Conservation (phyloP, 2,113 vertebrate genomes). For the Halcyon senegalensis region DNA sequence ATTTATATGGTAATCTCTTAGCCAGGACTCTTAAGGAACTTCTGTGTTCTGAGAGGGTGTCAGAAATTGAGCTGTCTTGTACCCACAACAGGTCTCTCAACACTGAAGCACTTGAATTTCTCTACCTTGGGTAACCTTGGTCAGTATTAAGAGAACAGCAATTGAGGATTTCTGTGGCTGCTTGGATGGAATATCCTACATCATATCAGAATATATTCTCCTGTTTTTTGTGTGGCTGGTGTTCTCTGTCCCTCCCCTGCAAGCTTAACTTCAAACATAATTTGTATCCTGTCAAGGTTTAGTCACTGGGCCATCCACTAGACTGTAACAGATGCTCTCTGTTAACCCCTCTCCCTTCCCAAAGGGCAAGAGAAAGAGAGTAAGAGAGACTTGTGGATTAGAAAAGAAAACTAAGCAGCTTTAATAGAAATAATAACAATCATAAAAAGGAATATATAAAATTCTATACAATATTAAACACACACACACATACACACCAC, state of each 20-base stretch:
- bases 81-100: neutral
- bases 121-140: neutral
- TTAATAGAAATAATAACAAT: too few species aligned
- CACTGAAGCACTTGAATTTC: neutral
- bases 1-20: neutral
- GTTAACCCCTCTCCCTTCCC: too few species aligned
- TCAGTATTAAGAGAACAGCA: neutral
- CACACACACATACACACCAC: too few species aligned
- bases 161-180: neutral
- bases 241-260: neutral
- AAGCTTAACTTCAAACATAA: neutral
- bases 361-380: too few species aligned
- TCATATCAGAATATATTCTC: neutral
- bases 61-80: neutral
- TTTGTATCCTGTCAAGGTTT: neutral
- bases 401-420: too few species aligned
- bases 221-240: neutral
- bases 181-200: neutral
- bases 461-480: too few species aligned
- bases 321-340: too few species aligned
- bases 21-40: neutral
- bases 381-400: too few species aligned
- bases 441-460: too few species aligned
- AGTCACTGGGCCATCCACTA: too few species aligned
- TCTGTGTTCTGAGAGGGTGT: neutral